phyloP scores from a whole-genome alignment of 2,113 vertebrate species.

The Barnardius zonarius region DNA sequence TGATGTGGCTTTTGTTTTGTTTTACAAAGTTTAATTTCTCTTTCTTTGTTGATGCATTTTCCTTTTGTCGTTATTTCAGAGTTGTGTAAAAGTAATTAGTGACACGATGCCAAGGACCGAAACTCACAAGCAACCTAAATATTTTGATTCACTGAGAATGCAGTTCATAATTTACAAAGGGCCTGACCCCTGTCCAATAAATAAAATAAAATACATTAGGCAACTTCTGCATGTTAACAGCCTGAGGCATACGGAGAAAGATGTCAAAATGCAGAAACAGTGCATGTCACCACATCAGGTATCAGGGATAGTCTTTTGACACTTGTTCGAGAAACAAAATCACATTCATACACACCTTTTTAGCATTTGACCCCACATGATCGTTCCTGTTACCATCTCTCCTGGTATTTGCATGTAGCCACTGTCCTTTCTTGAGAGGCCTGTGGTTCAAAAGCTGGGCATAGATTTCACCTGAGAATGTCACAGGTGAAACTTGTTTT shows the following conservation, averaged over 20 bases:
- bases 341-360: neutral
- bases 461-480: neutral
- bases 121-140: slow-evolving; percentile 65
- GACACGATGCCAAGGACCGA: slow-evolving; percentile 68
- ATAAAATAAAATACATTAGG: slow-evolving; percentile 47
- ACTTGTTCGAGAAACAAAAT: slow-evolving; percentile 2
- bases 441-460: neutral
- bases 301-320: neutral
- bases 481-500: slow-evolving; percentile 5
- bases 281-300: neutral
- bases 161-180: slow-evolving; percentile 59
- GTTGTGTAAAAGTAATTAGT: slow-evolving; percentile 71
- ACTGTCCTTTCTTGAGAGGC: slow-evolving; percentile 4
- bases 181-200: slow-evolving; percentile 30
- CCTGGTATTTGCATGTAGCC: neutral
- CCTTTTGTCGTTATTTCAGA: slow-evolving; percentile 66
- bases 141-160: slow-evolving; percentile 67
- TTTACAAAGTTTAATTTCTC: slow-evolving; percentile 63
- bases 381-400: neutral
- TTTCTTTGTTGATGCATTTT: slow-evolving; percentile 66
- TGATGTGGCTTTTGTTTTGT: slow-evolving; percentile 53
- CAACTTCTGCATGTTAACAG: neutral
- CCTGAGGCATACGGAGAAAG: neutral
- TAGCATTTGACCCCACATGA: neutral
- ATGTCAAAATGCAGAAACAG: neutral